Percentiles rank a stretch among this genome's conserved stretches.
Conservation (phyloP, 2,113 vertebrate genomes). For the Equus quagga region DNA sequence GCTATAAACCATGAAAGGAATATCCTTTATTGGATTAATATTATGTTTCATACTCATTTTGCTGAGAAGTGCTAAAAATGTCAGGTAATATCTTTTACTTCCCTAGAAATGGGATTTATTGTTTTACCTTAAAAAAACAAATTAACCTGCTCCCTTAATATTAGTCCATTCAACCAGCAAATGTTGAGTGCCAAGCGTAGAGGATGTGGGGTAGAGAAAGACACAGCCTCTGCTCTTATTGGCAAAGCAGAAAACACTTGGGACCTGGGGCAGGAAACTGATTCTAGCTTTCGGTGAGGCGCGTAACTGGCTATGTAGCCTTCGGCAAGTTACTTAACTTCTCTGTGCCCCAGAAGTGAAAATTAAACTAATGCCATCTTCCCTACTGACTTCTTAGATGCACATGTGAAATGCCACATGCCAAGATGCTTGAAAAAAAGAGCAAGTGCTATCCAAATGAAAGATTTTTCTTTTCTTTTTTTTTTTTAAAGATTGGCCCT, state of each 20-base stretch:
- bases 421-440: neutral
- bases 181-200: neutral
- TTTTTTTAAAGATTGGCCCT: too few relatives aligned
- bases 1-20: neutral
- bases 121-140: constrained; percentile 61
- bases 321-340: neutral
- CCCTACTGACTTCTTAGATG: neutral
- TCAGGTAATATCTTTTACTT: constrained; percentile 27
- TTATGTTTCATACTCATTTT: constrained; percentile 49
- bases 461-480: neutral
- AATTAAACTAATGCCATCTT: neutral
- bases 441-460: neutral
- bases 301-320: neutral
- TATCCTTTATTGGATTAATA: neutral
- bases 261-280: neutral
- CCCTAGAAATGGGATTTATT: constrained; percentile 10
- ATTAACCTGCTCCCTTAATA: neutral
- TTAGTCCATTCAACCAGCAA: neutral
- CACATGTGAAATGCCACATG: neutral
- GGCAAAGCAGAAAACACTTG: neutral
- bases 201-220: neutral
- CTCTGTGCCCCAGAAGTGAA: neutral
- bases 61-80: constrained; percentile 31
- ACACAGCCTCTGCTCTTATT: neutral
- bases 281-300: neutral